phyloP scores from a whole-genome alignment of 2,888 invertebrate genomes.

The Dicyrtomina minuta region DNA sequence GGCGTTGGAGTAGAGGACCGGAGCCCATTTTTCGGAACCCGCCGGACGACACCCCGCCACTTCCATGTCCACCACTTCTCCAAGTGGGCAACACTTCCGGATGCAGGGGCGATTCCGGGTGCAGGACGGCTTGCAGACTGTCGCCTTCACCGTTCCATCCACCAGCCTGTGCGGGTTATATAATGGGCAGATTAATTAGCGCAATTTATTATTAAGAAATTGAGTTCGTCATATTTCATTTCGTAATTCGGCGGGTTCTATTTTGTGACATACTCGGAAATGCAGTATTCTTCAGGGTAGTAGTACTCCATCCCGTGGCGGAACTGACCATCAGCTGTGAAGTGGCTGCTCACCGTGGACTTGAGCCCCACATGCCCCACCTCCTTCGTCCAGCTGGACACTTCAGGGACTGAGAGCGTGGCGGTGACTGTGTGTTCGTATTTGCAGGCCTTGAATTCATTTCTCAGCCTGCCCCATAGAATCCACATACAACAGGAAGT shows the following conservation, averaged over 20 bases:
- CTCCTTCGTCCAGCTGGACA: background rate
- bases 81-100: constrained; percentile 15
- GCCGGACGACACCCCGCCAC: constrained; percentile 5
- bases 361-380: constrained; percentile 1
- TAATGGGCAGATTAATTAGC: too few relatives aligned
- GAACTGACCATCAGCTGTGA: constrained; percentile 7
- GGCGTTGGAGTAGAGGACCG: constrained; percentile 8
- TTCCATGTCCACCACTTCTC: constrained; percentile 18
- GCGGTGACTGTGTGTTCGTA: constrained; percentile 6
- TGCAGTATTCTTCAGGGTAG: constrained; percentile 24
- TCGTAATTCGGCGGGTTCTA: too few relatives aligned
- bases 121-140: constrained; percentile 14
- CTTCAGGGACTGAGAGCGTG: background rate
- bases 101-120: constrained; percentile 22
- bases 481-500: too few relatives aligned
- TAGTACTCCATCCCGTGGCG: constrained; percentile 8
- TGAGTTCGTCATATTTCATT: too few relatives aligned
- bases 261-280: constrained; percentile 12
- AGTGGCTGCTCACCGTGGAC: background rate
- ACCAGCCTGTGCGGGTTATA: too few relatives aligned
- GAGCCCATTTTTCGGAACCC: constrained; percentile 14
- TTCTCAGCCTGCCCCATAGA: constrained; percentile 23
- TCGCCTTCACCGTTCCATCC: background rate
- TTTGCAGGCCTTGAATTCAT: constrained; percentile 22
- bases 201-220: too few relatives aligned